Conservation (phyloP, 2,113 vertebrate genomes). For the Rhinogobius similis region DNA sequence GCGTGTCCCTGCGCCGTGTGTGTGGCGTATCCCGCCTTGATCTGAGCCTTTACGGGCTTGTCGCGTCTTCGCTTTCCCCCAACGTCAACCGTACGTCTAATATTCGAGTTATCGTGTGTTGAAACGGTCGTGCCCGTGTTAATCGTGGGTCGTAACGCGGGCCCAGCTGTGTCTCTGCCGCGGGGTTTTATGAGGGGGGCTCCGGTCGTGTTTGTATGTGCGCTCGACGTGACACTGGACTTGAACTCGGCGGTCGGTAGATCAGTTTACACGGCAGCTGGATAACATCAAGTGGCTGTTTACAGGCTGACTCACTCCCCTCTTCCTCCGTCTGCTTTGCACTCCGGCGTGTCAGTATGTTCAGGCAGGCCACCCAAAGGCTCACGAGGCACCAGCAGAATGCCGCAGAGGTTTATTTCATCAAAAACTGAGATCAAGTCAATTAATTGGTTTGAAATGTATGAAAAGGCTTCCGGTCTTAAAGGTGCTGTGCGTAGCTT, state of each 20-base stretch:
- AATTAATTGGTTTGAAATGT: too few species aligned
- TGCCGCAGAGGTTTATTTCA: background rate
- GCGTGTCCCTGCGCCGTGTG: slow-evolving; percentile 7
- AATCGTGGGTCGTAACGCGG: slow-evolving; percentile 11
- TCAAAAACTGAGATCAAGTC: too few species aligned
- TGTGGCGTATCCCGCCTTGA: slow-evolving; percentile 32
- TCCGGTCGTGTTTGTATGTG: slow-evolving; percentile 19
- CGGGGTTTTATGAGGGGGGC: slow-evolving; percentile 1
- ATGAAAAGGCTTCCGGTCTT: too few species aligned
- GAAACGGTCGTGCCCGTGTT: background rate
- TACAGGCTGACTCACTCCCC: slow-evolving; percentile 54
- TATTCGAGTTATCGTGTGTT: slow-evolving; percentile 10
- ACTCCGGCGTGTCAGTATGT: slow-evolving; percentile 22
- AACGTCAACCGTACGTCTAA: slow-evolving; percentile 10
- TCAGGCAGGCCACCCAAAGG: background rate
- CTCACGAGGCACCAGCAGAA: background rate
- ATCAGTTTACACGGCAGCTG: slow-evolving; percentile 63
- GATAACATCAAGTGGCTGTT: slow-evolving; percentile 63
- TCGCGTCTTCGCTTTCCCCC: slow-evolving; percentile 29
- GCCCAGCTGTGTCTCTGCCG: slow-evolving; percentile 10
- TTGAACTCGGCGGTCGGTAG: slow-evolving; percentile 32
- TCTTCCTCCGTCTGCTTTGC: slow-evolving; percentile 18
- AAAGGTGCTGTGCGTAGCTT: too few species aligned
- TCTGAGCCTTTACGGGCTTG: slow-evolving; percentile 40
- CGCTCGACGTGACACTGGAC: background rate